A percentile compares a stretch with the other conserved stretches of the same genome.
phyloP scores from a whole-genome alignment of 92 coral and sea anemone species.

The Phenganax subtilis region DNA sequence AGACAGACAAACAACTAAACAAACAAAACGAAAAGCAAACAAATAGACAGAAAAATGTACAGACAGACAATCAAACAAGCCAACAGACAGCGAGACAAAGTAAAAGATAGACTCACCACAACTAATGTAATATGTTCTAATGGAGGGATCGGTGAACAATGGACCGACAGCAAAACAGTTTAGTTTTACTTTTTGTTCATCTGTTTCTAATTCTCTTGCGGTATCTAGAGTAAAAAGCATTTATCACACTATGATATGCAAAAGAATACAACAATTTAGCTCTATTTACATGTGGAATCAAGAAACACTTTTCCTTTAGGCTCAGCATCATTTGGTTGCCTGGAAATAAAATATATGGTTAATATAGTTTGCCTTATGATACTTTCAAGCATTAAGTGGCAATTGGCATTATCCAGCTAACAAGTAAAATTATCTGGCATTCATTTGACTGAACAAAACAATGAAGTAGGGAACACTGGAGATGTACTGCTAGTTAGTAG shows the following conservation, averaged over 20 bases:
- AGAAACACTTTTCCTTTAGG: constrained; percentile 79
- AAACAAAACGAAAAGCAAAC: too few relatives aligned
- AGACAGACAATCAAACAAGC: too few relatives aligned
- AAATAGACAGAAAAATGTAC: background rate
- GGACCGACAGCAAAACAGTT: constrained; percentile 96
- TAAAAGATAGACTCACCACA: constrained; percentile 61
- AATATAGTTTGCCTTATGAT: background rate
- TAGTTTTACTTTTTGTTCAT: constrained; percentile 77
- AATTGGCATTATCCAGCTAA: too few relatives aligned
- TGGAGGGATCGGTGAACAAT: constrained; percentile 69
- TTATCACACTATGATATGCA: background rate
- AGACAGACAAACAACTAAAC: too few relatives aligned
- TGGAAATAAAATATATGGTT: constrained; percentile 12
- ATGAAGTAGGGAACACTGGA: too few relatives aligned
- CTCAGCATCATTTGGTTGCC: constrained; percentile 73
- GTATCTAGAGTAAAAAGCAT: constrained; percentile 50
- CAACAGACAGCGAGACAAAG: background rate
- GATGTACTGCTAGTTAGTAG: too few relatives aligned
- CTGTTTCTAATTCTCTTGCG: constrained; percentile 85
- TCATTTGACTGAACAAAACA: too few relatives aligned
- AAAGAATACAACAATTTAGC: background rate
- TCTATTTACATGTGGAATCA: constrained; percentile 75
- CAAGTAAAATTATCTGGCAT: too few relatives aligned
- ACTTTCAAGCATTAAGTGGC: too few relatives aligned
- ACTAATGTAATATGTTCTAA: constrained; percentile 82